Conservation (phyloP, 1,140 invertebrate genomes). For the Colletes latitarsis region DNA sequence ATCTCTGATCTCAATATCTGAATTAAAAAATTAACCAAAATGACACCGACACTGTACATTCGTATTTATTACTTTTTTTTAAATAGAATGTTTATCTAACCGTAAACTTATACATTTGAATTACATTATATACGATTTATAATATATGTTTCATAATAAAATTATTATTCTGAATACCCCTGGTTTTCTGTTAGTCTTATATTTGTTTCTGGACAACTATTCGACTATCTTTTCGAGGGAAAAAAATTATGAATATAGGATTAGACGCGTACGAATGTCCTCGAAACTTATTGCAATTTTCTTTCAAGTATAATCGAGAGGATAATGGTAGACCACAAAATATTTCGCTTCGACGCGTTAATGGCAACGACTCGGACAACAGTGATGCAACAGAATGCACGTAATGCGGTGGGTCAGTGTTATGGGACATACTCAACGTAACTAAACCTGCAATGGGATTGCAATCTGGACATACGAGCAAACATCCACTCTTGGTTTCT, state of each 20-base stretch:
- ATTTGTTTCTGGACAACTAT: neutral
- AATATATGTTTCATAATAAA: too few species aligned
- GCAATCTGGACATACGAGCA: neutral
- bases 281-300: neutral
- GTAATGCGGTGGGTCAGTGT: constrained; percentile 25
- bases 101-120: too few species aligned
- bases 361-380: neutral
- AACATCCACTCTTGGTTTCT: neutral
- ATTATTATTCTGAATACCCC: too few species aligned
- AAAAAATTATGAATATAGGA: too few species aligned
- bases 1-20: too few species aligned
- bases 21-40: too few species aligned
- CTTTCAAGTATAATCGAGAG: neutral
- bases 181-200: too few species aligned
- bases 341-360: constrained; percentile 1
- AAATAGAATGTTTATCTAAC: too few species aligned
- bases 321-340: constrained; percentile 26
- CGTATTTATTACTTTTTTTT: too few species aligned
- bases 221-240: neutral
- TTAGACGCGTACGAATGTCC: neutral
- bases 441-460: constrained; percentile 3
- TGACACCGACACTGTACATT: too few species aligned
- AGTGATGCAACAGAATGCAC: constrained; percentile 25
- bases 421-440: constrained; percentile 8
- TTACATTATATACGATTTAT: too few species aligned